Base-by-base conservation (phyloP, 2,797 vertebrate genomes). In the Girardinus metallicus region DNA sequence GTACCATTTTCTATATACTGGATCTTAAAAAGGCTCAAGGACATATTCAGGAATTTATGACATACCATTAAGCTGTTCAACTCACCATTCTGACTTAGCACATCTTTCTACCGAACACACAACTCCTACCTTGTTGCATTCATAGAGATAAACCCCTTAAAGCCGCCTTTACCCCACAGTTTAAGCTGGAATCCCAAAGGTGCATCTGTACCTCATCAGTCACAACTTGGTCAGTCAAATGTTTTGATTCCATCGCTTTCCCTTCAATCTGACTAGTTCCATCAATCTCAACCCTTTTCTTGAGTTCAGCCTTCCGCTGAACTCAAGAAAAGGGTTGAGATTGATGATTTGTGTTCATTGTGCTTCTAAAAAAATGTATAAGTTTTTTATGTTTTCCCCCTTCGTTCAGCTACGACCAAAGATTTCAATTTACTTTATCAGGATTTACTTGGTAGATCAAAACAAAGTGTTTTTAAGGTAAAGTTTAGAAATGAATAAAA, bases 301-400 rank as follows among this genome's bases (percentile, higher is more conserved):
- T n/a, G n/a, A n/a, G n/a, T n/a, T n/a, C n/a, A n/a, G n/a, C 82
- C 75, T 84, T 83, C 53, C 60, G 78, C 60, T 88, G 78, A 87
- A 87, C 57, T 81, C 82, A 73, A 80, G 4, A 60, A 31, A 31
- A 31, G 3, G 3, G 26, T n/a, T 26, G 26, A 10, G 12, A 15
- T 60, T 16, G 29, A 60, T 60, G 12, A 29, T 15, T 60, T 60
- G n/a, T 60, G 29, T 60, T 60, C 29, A 31, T 60, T 15, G 13
- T 31, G 5, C 57, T 60, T 60, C 29, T 29, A 29, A 31, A 60
- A 60, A 31, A 5, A 31, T 13, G 1, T 16, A 6, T 15, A 29
- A 60, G n/a, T n/a, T 31, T 31, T 31, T 60, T 60, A 0, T 29
- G 12, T 31, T 60, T 31, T 4, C 2, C n/a, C 57, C 13, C 29